Base-by-base conservation (phyloP, 2,797 vertebrate genomes). In the Lacerta agilis region DNA sequence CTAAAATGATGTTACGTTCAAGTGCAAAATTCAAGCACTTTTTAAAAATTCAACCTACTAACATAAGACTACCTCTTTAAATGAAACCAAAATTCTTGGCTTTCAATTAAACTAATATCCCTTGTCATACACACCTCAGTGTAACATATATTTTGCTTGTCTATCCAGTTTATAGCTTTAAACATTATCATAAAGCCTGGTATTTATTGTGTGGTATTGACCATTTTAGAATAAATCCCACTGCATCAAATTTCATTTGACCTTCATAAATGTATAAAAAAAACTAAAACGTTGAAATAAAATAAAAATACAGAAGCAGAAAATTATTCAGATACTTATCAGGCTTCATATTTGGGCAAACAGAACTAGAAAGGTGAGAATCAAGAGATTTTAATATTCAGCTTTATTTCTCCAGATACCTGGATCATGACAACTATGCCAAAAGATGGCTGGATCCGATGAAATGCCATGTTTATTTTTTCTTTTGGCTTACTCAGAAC, bases 71-170 rank as follows among this genome's bases (percentile, higher is more conserved):
- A 33, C 67, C 55, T 78, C 90, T 76, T 86, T 41, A 88, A 61
- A 89, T 82, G 90, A 88, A 87, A 89, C 20, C 36, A 79, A 55
- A 90, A 84, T 45, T 93, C 89, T 90, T 96, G 95, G 90, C 89
- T 95, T 79, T 94, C 94, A 96, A 95, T 96, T 96, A 96, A 95
- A 96, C 94, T 92, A 94, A 96, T 94, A 95, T 94, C 87, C 88
- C 95, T 94, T 95, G 92, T 94, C 93, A 94, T 94, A 95, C 89
- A 94, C 82, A 95, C 89, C 93, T 96, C 86, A 66, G 88, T 92
- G 84, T 92, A 95, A 96, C 92, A 94, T 92, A 95, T 85, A 96
- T 97, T 96, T 95, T 95, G 77, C 90, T 93, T 95, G 90, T 95
- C 95, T 95, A 69, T 95, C 93, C 93, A 95, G 96, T 90, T 80